A percentile compares a stretch with the other conserved stretches of the same genome.
phyloP scores from a whole-genome alignment of 2,113 vertebrate species.

The Tragulus kanchil region DNA sequence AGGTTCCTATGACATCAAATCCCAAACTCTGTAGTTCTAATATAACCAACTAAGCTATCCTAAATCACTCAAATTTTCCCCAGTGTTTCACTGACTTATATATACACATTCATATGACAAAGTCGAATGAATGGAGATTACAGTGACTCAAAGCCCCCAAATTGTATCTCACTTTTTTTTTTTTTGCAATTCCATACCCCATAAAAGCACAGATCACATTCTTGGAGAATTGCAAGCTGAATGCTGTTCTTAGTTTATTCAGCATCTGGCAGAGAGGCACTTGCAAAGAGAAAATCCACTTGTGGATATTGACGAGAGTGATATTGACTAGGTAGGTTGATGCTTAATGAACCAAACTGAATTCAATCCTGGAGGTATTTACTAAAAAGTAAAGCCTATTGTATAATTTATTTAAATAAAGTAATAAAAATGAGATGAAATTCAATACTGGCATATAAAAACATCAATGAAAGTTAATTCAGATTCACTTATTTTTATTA shows the following conservation, averaged over 20 bases:
- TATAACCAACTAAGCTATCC: not conserved
- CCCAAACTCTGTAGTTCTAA: not conserved
- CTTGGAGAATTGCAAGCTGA: not conserved
- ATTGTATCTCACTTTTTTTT: not conserved
- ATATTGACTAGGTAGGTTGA: not conserved
- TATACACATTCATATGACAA: not conserved
- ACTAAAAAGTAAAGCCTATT: not conserved
- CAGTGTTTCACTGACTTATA: not conserved
- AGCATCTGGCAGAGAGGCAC: not conserved
- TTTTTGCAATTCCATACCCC: not conserved
- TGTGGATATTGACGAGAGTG: not conserved
- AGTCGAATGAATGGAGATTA: not conserved
- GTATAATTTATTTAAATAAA: not conserved
- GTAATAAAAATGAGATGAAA: not conserved
- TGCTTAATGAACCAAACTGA: not conserved
- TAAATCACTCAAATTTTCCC: not conserved
- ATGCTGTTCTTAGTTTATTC: not conserved
- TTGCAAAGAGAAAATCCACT: not conserved
- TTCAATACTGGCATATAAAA: not conserved
- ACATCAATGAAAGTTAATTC: not conserved
- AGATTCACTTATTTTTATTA: not conserved
- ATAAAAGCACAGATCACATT: not conserved
- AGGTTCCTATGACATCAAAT: not conserved
- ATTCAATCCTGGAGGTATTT: not conserved
- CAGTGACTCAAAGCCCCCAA: not conserved